Conservation (phyloP, 2,113 vertebrate genomes). For the Ifrita kowaldi region DNA sequence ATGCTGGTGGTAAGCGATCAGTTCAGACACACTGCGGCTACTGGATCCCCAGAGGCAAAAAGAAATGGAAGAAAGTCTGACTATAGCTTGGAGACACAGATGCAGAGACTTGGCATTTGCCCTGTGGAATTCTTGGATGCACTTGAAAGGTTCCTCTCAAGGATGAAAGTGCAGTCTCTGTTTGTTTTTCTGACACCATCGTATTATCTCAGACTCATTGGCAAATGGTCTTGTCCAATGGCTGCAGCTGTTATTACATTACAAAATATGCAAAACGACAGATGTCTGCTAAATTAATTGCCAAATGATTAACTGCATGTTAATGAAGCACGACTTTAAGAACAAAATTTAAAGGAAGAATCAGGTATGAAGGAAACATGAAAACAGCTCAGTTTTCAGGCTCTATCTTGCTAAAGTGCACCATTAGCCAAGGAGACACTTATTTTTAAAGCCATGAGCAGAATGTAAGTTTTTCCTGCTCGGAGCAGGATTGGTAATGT, state of each 20-base stretch:
- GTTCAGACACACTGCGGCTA: constrained; percentile 4
- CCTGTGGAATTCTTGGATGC: constrained; percentile 45
- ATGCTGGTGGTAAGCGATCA: not conserved
- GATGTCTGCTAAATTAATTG: not conserved
- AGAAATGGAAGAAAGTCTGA: constrained; percentile 1
- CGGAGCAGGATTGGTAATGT: not conserved
- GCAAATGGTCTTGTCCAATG: not conserved
- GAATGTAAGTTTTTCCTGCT: not conserved
- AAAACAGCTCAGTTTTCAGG: not conserved
- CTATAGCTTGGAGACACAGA: constrained; percentile 18
- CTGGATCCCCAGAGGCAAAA: constrained; percentile 28
- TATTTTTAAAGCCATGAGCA: not conserved
- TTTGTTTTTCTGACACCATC: constrained; percentile 42
- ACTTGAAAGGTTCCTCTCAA: constrained; percentile 30
- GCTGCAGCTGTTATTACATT: not conserved
- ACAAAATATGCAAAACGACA: not conserved
- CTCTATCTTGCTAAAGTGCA: not conserved
- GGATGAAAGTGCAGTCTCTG: constrained; percentile 11
- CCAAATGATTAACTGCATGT: not conserved
- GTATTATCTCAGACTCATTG: not conserved
- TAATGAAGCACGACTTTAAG: not conserved
- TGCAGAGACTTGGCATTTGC: constrained; percentile 28
- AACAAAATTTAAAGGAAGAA: not conserved
- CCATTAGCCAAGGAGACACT: not conserved
- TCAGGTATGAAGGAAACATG: not conserved